Base-by-base conservation (phyloP, 30 jellyfish, hydroid and myxozoan species). In the Cassiopea xamachana region DNA sequence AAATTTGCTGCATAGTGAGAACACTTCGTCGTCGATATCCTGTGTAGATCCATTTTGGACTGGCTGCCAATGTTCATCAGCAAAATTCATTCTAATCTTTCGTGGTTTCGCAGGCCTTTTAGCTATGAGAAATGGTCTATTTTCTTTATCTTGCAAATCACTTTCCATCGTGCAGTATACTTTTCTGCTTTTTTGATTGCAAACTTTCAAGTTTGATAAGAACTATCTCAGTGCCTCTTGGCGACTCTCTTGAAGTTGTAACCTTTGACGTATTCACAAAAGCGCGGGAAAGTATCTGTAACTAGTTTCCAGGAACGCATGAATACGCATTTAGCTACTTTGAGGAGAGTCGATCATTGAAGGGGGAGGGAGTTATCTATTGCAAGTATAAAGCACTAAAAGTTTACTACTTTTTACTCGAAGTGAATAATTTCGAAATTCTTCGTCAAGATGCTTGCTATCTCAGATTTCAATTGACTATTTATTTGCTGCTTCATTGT, bases 1-100 rank as follows among this genome's bases (percentile, higher is more conserved):
- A 69, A 88, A 88, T 75, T 88, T 79, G 64, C 67, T 79, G 74
- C 95, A 88, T 39, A 88, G 90, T 43, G 95, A 88, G 58, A 48
- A 88, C 4, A 88, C 95, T 62, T 88, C 95, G 51, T 88, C 95
- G 58, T 88, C 95, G 67, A 68, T 78, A 51, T 88, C 95, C 71
- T 88, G 95, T 10, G 90, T 90, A 39, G 88, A 59, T 46, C 90
- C 90, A 44, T 73, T 58, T 70, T 79, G 86, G 27, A 69, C 68
- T 51, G 95, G 48, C 80, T 71, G 90, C 95, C 88, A 60, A 77
- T 82, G 58, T 79, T 84, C 75, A 2, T 88, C 95, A 17, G 86
- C 90, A 59, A 72, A 69, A 50, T 78, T 71, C 82, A 70, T 73
- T 46, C 95, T 62, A 39, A 46, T 67, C 55, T 68, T 70, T 17